Percentiles rank a stretch among this genome's conserved stretches.
phyloP scores from a whole-genome alignment of 2,797 vertebrate genomes.

The Sebastes itinus region DNA sequence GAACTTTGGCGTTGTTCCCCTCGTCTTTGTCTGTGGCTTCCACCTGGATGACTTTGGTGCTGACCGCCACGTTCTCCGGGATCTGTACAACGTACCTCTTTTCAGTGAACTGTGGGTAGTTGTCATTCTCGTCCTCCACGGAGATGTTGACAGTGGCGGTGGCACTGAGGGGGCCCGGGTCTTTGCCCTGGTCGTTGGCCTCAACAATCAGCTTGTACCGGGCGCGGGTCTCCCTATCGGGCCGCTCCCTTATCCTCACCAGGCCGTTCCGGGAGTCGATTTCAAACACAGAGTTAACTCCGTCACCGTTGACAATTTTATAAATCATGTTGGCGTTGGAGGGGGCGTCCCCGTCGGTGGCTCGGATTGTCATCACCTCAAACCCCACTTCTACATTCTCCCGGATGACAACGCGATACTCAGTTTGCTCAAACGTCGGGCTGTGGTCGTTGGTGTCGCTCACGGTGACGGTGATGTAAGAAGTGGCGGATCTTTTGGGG shows the following conservation, averaged over 20 bases:
- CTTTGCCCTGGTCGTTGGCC: conserved; percentile 95
- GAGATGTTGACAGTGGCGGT: conserved; percentile 91
- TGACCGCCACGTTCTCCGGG: conserved; percentile 89
- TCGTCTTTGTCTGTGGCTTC: conserved; percentile 92
- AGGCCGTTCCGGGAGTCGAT: conserved; percentile 92
- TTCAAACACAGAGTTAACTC: conserved; percentile 86
- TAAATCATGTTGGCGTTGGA: conserved; percentile 97
- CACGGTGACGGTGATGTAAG: conserved; percentile 92
- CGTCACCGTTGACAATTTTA: conserved; percentile 87
- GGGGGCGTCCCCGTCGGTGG: conserved; percentile 93
- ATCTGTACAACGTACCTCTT: conserved; percentile 93
- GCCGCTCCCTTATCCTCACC: conserved; percentile 87
- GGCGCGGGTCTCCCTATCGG: conserved; percentile 89
- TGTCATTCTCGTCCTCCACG: conserved; percentile 97
- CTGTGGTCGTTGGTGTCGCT: conserved; percentile 95
- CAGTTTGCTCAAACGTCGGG: conserved; percentile 92
- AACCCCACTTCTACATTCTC: conserved; percentile 96
- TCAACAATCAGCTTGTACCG: conserved; percentile 93
- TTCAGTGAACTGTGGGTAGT: conserved; percentile 95
- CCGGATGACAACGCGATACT: conserved; percentile 90
- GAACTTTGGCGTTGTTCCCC: conserved; percentile 93
- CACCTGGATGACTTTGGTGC: conserved; percentile 91
- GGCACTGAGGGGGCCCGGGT: conserved; percentile 90
- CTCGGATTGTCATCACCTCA: conserved; percentile 94
- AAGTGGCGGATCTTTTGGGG: conserved; percentile 84